Evolutionary conservation across 2,113 vertebrate genomes (phyloP).

Genomic region (Galemys pyrenaicus): DNA sequence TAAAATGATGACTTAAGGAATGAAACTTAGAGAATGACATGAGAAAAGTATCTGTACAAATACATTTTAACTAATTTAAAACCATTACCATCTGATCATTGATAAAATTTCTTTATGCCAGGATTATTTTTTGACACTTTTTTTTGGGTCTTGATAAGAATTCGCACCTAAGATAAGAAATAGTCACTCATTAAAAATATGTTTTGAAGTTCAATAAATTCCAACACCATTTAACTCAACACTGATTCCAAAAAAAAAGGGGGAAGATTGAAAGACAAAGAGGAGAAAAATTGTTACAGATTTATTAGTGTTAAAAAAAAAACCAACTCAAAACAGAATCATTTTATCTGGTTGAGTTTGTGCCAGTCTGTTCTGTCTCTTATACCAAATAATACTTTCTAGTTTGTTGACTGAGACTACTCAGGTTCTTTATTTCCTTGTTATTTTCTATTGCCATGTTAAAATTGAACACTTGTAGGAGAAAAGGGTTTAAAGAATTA

Average conservation of each 20-base stretch:
- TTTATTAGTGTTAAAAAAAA: slow-evolving; percentile 10
- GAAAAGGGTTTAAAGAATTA: neutral
- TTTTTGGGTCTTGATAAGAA: neutral
- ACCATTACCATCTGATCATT: neutral
- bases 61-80: neutral
- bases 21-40: neutral
- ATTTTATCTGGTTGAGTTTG: neutral
- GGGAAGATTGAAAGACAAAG: neutral
- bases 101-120: neutral
- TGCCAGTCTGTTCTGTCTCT: neutral
- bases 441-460: neutral
- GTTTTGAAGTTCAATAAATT: slow-evolving; percentile 3
- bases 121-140: neutral
- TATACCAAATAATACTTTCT: neutral
- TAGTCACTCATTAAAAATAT: neutral
- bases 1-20: neutral
- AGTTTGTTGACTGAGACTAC: neutral
- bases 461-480: neutral
- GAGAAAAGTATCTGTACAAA: neutral
- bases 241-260: neutral
- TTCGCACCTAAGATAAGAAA: neutral
- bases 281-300: neutral
- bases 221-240: neutral
- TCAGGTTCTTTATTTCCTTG: neutral
- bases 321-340: neutral